phyloP scores from a whole-genome alignment of 2,888 invertebrate genomes.

The Gymnosoma rotundatum region DNA sequence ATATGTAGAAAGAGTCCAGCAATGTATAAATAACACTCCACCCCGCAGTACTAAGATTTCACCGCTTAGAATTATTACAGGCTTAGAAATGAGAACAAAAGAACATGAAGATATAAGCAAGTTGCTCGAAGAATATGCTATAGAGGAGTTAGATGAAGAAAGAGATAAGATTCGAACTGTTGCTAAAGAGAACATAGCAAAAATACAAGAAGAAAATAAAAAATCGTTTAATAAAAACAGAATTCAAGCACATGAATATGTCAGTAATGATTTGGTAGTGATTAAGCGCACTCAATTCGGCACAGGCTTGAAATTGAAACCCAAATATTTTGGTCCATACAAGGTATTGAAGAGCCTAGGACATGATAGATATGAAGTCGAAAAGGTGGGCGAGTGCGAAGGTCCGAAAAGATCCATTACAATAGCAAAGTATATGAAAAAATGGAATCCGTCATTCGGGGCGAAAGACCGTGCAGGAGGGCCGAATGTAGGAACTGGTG shows the following conservation, averaged over 20 bases:
- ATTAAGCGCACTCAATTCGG: no score
- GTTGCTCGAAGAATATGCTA: background rate
- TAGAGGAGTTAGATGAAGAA: background rate
- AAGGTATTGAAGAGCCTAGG: background rate
- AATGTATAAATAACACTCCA: background rate
- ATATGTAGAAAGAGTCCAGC: no score
- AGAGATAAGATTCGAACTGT: background rate
- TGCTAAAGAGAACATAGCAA: background rate
- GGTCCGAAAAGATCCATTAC: no score
- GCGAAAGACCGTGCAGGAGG: background rate
- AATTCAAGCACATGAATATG: background rate
- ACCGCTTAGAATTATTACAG: background rate
- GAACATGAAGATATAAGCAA: background rate
- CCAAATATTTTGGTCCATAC: constrained; percentile 9
- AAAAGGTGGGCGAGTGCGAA: no score
- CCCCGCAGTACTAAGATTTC: background rate
- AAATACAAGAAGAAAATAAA: background rate
- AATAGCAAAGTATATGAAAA: no score
- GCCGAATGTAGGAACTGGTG: no score
- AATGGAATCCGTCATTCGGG: no score
- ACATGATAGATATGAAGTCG: no score
- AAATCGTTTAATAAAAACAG: background rate
- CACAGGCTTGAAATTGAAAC: constrained; percentile 8
- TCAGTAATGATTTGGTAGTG: no score
- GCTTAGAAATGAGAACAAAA: background rate